Percentiles rank a stretch among this genome's conserved stretches.
These are phyloP conservation scores for Andricus curvator DNA, from an alignment of 2,888 invertebrate species.

Conservation along the genomic window DNA sequence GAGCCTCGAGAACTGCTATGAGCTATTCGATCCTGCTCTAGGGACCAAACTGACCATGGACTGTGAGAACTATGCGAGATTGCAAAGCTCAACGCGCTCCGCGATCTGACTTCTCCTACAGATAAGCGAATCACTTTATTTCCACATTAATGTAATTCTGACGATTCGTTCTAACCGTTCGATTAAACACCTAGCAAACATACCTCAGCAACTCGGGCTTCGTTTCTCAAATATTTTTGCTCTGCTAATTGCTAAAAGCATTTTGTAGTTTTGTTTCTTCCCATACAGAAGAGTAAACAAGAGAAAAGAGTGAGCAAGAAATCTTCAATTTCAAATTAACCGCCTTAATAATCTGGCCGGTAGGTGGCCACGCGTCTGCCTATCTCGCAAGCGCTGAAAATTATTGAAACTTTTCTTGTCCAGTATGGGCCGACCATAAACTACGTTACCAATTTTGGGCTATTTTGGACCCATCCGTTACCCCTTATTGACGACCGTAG, in stretches of 20 bases:
- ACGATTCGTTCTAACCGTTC: constrained; percentile 21
- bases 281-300: too few relatives aligned
- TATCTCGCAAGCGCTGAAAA: neutral
- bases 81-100: constrained; percentile 18
- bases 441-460: too few relatives aligned
- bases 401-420: neutral
- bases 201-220: neutral
- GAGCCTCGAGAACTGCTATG: constrained; percentile 9
- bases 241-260: neutral
- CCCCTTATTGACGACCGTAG: too few relatives aligned
- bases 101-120: constrained; percentile 30
- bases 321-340: neutral
- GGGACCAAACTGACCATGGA: constrained; percentile 37
- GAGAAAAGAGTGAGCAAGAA: neutral
- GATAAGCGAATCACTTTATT: constrained; percentile 41
- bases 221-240: neutral
- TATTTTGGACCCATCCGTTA: too few relatives aligned
- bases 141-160: constrained; percentile 37
- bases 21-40: constrained; percentile 33
- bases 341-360: neutral
- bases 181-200: constrained; percentile 33
- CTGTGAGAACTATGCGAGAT: constrained; percentile 39
- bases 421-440: too few relatives aligned
- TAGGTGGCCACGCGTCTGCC: neutral
- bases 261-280: too few relatives aligned